A percentile compares a stretch with the other conserved stretches of the same genome.
Evolutionary conservation across 2,888 invertebrate species (phyloP).

Genomic region (Luperina nickerlii): DNA sequence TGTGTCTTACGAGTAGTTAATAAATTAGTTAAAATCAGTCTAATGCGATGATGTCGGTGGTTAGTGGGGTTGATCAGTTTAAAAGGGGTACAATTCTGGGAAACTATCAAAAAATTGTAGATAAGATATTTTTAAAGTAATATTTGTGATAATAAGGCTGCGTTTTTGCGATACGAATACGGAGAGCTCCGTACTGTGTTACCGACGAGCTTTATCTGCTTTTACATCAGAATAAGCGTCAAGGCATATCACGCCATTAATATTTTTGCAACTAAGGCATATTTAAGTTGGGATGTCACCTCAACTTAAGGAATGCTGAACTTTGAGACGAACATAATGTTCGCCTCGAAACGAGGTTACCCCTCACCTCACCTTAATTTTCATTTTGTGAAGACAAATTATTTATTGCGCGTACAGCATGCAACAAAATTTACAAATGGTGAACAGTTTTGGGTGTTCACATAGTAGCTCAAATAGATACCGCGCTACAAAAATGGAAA

Average conservation of each 20-base stretch:
- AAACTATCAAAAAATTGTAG: background rate
- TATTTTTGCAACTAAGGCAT: background rate
- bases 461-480: too few relatives aligned
- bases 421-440: too few relatives aligned
- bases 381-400: background rate
- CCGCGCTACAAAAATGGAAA: too few relatives aligned
- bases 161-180: slow-evolving; percentile 1
- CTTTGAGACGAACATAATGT: background rate
- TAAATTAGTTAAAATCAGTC: slow-evolving; percentile 86
- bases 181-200: background rate
- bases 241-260: background rate
- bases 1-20: slow-evolving; percentile 79
- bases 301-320: background rate
- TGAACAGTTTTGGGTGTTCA: too few relatives aligned
- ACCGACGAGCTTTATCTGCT: too few relatives aligned
- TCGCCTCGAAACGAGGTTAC: background rate
- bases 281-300: too few relatives aligned
- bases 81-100: background rate
- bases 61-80: slow-evolving; percentile 67
- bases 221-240: background rate
- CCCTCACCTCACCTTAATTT: background rate
- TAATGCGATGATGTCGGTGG: slow-evolving; percentile 82
- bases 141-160: background rate
- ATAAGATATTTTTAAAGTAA: background rate
- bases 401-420: background rate